phyloP scores from a whole-genome alignment of 2,797 vertebrate genomes.

The Phataginus tricuspis region DNA sequence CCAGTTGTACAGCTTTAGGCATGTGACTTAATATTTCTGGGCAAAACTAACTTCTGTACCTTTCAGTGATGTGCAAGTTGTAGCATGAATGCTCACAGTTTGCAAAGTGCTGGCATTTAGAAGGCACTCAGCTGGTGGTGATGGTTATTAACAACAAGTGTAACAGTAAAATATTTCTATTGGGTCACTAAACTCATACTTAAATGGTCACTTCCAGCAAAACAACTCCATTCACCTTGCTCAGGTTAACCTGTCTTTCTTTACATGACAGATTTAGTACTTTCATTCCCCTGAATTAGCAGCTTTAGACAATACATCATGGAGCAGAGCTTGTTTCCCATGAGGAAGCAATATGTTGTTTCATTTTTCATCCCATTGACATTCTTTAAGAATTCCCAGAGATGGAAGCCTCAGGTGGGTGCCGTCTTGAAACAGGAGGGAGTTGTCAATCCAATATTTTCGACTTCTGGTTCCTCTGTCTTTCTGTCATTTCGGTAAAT shows the following conservation, averaged over 20 bases:
- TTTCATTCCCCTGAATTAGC: conserved; percentile 25
- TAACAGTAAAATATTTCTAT: not conserved
- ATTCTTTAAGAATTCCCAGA: conserved; percentile 15
- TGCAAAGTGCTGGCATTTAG: not conserved
- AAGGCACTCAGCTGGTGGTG: not conserved
- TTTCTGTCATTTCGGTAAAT: not conserved
- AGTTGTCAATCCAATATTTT: not conserved
- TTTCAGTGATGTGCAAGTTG: not conserved
- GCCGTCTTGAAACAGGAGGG: not conserved
- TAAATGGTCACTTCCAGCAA: conserved; percentile 14
- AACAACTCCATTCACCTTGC: not conserved
- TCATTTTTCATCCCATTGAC: conserved; percentile 33
- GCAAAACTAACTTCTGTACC: not conserved
- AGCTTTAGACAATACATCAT: not conserved
- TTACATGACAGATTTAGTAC: not conserved
- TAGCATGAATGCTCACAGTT: not conserved
- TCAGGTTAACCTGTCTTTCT: conserved; percentile 35
- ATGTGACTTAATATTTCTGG: conserved; percentile 29
- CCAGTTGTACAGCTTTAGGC: not conserved
- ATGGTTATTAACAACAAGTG: not conserved
- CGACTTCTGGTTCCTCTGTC: not conserved
- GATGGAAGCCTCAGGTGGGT: not conserved
- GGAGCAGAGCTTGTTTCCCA: not conserved
- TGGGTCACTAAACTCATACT: not conserved
- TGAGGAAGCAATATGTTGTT: not conserved